Evolutionary conservation across 1,140 invertebrate genomes (phyloP).

Genomic region (Ips typographus): DNA sequence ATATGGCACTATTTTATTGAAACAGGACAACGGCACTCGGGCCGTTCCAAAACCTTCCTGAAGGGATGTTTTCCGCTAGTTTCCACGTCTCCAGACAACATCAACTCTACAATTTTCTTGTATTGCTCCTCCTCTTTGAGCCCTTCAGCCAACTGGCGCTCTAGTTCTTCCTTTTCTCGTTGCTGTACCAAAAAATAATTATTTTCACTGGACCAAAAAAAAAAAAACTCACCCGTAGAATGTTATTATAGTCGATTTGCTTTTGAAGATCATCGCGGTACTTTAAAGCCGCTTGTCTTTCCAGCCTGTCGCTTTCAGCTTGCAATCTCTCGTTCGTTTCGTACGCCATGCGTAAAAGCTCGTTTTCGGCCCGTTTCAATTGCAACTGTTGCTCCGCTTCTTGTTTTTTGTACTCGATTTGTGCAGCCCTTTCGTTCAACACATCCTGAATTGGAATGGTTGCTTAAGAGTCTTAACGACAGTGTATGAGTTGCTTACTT

Average conservation of each 20-base stretch:
- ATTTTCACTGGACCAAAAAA: background rate
- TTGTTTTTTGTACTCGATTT: constrained; percentile 42
- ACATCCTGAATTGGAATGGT: constrained; percentile 36
- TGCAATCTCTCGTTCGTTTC: constrained; percentile 45
- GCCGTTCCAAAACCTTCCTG: constrained; percentile 40
- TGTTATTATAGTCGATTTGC: constrained; percentile 48
- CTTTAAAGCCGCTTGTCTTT: constrained; percentile 34
- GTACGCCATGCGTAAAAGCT: constrained; percentile 41
- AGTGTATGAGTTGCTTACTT: constrained; percentile 27
- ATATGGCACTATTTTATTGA: too few species aligned
- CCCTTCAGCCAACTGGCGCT: constrained; percentile 42
- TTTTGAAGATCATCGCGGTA: constrained; percentile 46
- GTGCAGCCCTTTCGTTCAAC: constrained; percentile 41
- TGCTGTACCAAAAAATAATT: constrained; percentile 33
- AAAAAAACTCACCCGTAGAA: constrained; percentile 41
- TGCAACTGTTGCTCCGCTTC: constrained; percentile 45
- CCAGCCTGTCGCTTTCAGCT: constrained; percentile 42
- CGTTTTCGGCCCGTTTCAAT: constrained; percentile 45
- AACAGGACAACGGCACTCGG: constrained; percentile 40
- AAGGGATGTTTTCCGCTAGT: constrained; percentile 45
- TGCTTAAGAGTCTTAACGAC: too few species aligned
- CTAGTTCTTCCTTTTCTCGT: constrained; percentile 45
- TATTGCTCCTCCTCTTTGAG: constrained; percentile 45
- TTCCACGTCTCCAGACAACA: constrained; percentile 34
- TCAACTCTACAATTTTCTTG: constrained; percentile 40